Evolutionary conservation across 2,888 invertebrate species (phyloP), one percentile per base, ranked within the genome.

Genomic region (Hydraecia micacea): DNA sequence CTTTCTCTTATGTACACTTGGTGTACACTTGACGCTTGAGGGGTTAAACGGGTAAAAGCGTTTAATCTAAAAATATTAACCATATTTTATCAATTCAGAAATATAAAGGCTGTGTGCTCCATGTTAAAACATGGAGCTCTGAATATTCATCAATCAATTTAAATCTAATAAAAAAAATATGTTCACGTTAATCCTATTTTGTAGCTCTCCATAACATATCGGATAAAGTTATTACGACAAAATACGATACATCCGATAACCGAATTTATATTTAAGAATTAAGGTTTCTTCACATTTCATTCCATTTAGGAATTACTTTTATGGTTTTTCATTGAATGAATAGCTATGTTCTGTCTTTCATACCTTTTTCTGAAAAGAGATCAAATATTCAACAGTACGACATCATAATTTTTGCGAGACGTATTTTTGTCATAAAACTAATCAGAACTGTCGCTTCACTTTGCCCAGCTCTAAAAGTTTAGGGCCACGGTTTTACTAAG

Each of bases 81-180:
- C 13, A 52, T 52, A 25, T 69, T 32, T 25, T 25, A 25, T 25
- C 9, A 25, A 32, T 52, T 9, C 2, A 3, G 25, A 69, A 69
- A 55, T 52, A 18, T 69, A 9, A 32, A 25, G 6, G 3, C 15
- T 32, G 36, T 32, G 8, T 5, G n/a, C 3, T 68, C 28, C 21
- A 28, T 28, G 28, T 42, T 28, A 28, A 67, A 67, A 46, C 21
- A 28, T 68, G 13, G 9, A n/a, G 6, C 8, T 55, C 6, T 25
- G 69, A 36, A n/a, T 25, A 36, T 0, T 55, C 39, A 85, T 83
- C 81, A 80, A 65, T 85, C 68, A 85, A 81, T 72, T 80, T 83
- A 63, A 75, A 73, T 75, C 6, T 80, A 65, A 81, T 81, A 32
- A 32, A 32, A 32, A 32, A 80, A 63, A 62, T 60, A 72, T 80